Conservation (phyloP, 2,797 vertebrate species). For the Aldrovandia affinis region DNA sequence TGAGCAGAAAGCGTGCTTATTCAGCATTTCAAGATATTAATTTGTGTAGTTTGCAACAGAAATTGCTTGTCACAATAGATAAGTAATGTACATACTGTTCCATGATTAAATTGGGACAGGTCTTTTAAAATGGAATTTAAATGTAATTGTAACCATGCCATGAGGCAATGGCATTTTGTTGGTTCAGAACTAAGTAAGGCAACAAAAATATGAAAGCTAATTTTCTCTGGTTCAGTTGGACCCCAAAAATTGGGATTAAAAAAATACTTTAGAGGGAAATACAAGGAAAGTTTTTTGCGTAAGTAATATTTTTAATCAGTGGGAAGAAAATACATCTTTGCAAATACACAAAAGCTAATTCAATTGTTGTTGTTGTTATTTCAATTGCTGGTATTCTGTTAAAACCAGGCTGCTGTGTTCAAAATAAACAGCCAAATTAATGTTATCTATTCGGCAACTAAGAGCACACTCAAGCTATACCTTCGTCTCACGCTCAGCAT, state of each 20-base stretch:
- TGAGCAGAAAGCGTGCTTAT: neutral
- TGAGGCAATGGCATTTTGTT: neutral
- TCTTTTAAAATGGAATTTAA: neutral
- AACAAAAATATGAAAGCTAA: neutral
- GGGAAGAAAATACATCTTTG: constrained; percentile 46
- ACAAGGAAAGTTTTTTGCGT: neutral
- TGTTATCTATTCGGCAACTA: neutral
- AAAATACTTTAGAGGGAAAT: neutral
- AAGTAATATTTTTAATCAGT: constrained; percentile 29
- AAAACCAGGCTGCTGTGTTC: neutral
- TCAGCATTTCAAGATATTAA: neutral
- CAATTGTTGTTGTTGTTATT: neutral
- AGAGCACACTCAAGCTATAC: neutral
- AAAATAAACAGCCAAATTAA: neutral
- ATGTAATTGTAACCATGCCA: neutral
- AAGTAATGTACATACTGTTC: neutral
- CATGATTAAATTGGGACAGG: neutral
- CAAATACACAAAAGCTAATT: constrained; percentile 40
- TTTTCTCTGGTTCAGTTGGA: neutral
- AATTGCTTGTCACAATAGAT: neutral
- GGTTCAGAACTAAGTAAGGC: neutral
- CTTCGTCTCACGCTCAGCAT: neutral
- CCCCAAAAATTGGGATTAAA: neutral
- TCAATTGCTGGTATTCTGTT: neutral
- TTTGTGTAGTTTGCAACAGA: neutral